These are phyloP conservation scores for Scylla paramamosain DNA, from an alignment of 1,140 invertebrate genomes.

Conservation along the genomic window DNA sequence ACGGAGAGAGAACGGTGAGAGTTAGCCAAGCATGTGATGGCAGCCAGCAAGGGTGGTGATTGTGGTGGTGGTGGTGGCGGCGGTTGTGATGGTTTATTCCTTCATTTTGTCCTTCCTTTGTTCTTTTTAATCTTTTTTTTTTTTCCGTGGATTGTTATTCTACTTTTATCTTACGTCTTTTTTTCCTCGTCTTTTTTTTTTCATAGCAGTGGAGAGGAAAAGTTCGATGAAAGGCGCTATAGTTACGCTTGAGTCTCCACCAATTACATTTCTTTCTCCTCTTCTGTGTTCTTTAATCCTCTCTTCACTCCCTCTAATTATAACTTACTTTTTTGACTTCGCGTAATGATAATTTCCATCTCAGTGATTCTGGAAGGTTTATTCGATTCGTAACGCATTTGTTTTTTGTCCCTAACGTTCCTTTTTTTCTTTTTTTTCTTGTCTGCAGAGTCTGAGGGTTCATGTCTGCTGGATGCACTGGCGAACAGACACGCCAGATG, in stretches of 20 bases:
- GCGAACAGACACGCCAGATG: conserved; percentile 84
- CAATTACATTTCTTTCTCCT: neutral
- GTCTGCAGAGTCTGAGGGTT: conserved; percentile 86
- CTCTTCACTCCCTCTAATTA: neutral
- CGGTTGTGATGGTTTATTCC: neutral
- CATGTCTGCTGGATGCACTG: conserved; percentile 89
- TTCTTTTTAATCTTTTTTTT: neutral
- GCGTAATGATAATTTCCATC: too few species aligned
- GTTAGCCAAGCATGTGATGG: too few species aligned
- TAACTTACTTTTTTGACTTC: too few species aligned
- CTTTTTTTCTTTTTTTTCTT: neutral
- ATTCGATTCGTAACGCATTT: neutral
- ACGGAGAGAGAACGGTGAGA: too few species aligned
- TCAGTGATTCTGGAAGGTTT: too few species aligned
- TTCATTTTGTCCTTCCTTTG: neutral
- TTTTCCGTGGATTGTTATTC: neutral
- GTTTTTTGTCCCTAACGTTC: neutral
- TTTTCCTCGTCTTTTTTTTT: neutral
- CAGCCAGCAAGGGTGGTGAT: neutral
- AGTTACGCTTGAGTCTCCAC: too few species aligned
- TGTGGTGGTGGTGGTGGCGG: neutral
- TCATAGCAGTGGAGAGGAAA: neutral
- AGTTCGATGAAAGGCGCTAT: too few species aligned
- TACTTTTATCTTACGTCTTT: neutral
- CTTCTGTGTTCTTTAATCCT: neutral